Conservation (phyloP, 2,797 vertebrate species). For the Garrulus glandarius region DNA sequence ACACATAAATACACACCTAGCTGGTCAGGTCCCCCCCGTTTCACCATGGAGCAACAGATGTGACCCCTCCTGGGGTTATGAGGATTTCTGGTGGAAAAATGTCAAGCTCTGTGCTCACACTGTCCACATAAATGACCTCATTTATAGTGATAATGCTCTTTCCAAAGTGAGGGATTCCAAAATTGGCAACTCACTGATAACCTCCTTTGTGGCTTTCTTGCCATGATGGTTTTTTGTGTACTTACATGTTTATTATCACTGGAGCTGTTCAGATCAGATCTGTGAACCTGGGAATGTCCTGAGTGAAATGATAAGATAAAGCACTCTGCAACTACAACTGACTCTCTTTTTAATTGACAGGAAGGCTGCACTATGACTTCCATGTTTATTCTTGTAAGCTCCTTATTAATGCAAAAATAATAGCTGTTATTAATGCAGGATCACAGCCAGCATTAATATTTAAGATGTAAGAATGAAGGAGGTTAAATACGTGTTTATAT, state of each 20-base stretch:
- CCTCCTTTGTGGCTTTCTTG: constrained; percentile 19
- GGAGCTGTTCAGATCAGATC: constrained; percentile 56
- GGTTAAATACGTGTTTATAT: constrained; percentile 72
- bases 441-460: constrained; percentile 72
- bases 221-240: constrained; percentile 20
- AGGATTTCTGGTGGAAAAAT: constrained; percentile 72
- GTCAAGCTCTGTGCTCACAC: constrained; percentile 62
- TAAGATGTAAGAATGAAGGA: constrained; percentile 69
- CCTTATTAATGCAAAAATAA: constrained; percentile 78
- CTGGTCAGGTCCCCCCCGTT: constrained; percentile 54
- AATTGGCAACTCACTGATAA: constrained; percentile 34
- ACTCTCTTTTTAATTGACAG: constrained; percentile 73
- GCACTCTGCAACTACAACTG: constrained; percentile 59
- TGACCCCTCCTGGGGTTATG: constrained; percentile 63
- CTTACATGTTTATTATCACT: constrained; percentile 49
- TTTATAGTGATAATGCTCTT: constrained; percentile 24
- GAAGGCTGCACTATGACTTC: constrained; percentile 70
- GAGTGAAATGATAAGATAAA: constrained; percentile 63
- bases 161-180: constrained; percentile 43
- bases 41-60: constrained; percentile 71
- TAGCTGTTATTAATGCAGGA: constrained; percentile 74
- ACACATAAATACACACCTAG: constrained; percentile 57
- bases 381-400: constrained; percentile 75
- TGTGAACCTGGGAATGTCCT: constrained; percentile 51
- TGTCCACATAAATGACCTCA: constrained; percentile 55